Evolutionary conservation across 2,113 vertebrate species (phyloP), one percentile per base, ranked within the genome.

Genomic region (Paradisaea rubra): DNA sequence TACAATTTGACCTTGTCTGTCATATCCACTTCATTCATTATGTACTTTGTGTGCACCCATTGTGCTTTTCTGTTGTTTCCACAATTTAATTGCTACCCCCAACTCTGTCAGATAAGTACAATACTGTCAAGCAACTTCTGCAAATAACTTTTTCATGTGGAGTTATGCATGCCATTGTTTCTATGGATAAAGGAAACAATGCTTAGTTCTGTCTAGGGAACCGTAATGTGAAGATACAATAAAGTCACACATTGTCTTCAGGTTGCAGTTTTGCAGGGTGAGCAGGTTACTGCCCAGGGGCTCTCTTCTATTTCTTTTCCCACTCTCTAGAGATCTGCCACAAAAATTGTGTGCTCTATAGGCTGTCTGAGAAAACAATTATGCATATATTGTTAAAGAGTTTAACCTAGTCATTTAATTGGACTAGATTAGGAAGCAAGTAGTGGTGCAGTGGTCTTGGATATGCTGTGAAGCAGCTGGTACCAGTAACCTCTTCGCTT

Each of bases 221-320:
- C 68, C 31, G 33, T 88, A 91, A 91, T 33, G 2, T 71, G 74
- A 86, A 95, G 94, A 79, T 57, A 69, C 50, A 85, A 68, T 86
- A 64, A 88, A 95, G 76, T 70, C 76, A 73, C 88, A 82, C 71
- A 28, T 93, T 91, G 85, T 95, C 57, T 82, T 93, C 11, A 27
- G 68, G 78, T 18, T 94, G 68, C 76, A 93, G 90, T 82, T 91
- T 95, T 94, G 63, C 59, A 66, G 95, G 45, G 56, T 89, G 86
- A 88, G 45, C 92, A 95, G 82, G 90, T 96, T 95, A 80, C 66
- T 88, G 66, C 82, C 66, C 49, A 85, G 42, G 45, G 85, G 70
- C 53, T 85, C 47, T 72, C 61, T 81, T 81, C 42, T 74, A 28
- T 63, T 86, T 94, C 70, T 96, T 72, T 89, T 73, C 71, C 54